A percentile compares a stretch with the other conserved stretches of the same genome.
Conservation (phyloP, 2,888 invertebrate species). For the Odontocolon sp. region DNA sequence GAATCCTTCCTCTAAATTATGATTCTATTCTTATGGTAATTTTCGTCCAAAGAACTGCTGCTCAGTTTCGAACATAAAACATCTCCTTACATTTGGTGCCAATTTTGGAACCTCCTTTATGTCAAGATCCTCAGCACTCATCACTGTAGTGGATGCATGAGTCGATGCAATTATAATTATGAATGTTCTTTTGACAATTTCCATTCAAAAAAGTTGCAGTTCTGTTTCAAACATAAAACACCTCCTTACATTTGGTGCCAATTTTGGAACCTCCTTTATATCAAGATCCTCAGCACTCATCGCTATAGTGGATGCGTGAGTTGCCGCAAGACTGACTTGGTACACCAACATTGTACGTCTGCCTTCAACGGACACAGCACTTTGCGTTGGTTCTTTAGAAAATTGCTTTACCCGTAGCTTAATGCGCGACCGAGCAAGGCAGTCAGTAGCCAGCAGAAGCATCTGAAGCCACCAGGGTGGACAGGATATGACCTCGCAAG, state of each 20-base stretch:
- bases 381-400: conserved; percentile 75
- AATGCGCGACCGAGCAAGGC: conserved; percentile 56
- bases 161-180: conserved; percentile 29
- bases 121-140: neutral
- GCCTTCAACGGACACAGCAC: conserved; percentile 58
- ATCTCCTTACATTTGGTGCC: too few species aligned
- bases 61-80: too few species aligned
- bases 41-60: too few species aligned
- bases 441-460: neutral
- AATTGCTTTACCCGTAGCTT: conserved; percentile 70
- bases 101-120: too few species aligned
- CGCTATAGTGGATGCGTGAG: conserved; percentile 8
- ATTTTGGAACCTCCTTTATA: too few species aligned
- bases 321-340: conserved; percentile 22
- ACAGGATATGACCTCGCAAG: conserved; percentile 80
- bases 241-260: too few species aligned
- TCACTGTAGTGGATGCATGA: conserved; percentile 3
- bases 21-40: too few species aligned
- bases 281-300: neutral
- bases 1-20: too few species aligned
- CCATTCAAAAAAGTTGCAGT: too few species aligned
- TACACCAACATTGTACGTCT: neutral
- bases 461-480: conserved; percentile 63
- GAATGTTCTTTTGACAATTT: too few species aligned
- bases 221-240: too few species aligned